A percentile compares a stretch with the other conserved stretches of the same genome.
Evolutionary conservation across 2,113 vertebrate genomes (phyloP).

Genomic region (Macaca fascicularis): DNA sequence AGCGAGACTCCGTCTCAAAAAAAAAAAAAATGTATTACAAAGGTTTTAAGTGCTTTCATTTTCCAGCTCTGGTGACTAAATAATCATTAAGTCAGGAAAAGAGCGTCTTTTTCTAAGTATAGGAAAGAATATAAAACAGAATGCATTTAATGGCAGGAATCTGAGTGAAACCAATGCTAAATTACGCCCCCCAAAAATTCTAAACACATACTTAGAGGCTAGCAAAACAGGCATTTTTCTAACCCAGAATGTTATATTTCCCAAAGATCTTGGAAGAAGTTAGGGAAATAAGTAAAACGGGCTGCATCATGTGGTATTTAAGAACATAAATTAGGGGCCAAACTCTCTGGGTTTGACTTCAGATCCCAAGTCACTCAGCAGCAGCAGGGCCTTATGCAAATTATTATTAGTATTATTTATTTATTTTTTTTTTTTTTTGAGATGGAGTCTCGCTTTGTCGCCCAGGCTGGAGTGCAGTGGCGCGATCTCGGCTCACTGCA

Average conservation of each 20-base stretch:
- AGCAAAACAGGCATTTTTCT: constrained; percentile 51
- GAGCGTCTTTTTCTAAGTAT: neutral
- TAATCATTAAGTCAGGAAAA: constrained; percentile 30
- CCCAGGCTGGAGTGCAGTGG: too few relatives aligned
- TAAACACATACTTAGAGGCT: constrained; percentile 18
- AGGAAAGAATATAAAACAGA: neutral
- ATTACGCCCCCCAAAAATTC: neutral
- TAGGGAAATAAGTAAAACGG: neutral
- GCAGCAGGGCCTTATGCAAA: neutral
- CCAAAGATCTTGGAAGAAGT: constrained; percentile 15
- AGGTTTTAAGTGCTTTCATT: constrained; percentile 39
- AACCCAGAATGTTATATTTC: constrained; percentile 19
- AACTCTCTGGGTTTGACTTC: neutral
- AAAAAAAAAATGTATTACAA: neutral
- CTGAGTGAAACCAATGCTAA: constrained; percentile 40
- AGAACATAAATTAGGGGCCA: neutral
- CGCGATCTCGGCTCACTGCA: too few relatives aligned
- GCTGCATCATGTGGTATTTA: neutral
- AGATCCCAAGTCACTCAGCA: neutral
- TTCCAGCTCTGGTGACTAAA: neutral
- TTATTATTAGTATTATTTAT: neutral
- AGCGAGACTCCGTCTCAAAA: too few relatives aligned
- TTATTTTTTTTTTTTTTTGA: too few relatives aligned
- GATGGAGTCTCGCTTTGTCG: too few relatives aligned
- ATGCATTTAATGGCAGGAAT: constrained; percentile 4